phyloP scores from a whole-genome alignment of 2,113 vertebrate species.

The Galemys pyrenaicus region DNA sequence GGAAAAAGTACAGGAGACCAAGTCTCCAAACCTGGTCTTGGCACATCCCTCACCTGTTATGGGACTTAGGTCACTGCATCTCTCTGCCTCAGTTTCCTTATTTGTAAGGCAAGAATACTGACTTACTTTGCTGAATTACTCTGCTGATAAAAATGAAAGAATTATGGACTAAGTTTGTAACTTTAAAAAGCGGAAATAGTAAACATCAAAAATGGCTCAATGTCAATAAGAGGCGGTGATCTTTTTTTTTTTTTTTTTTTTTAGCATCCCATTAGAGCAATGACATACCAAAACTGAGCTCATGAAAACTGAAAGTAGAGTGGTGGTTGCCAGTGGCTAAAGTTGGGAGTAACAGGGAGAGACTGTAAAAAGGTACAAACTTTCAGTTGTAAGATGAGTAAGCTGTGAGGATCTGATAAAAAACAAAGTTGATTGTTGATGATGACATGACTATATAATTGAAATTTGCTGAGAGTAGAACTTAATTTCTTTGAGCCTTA shows the following conservation, averaged over 20 bases:
- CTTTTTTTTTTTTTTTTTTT: background rate
- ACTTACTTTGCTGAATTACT: background rate
- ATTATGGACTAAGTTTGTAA: background rate
- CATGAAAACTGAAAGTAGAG: background rate
- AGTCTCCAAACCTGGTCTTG: background rate
- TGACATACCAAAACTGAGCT: background rate
- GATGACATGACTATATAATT: background rate
- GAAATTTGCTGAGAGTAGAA: background rate
- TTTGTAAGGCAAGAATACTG: background rate
- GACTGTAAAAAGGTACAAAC: background rate
- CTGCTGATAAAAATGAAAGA: background rate
- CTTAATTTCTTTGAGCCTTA: background rate
- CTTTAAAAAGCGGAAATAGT: slow-evolving; percentile 12
- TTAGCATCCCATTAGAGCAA: background rate
- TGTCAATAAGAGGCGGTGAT: background rate
- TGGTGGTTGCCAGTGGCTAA: background rate
- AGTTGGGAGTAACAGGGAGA: background rate
- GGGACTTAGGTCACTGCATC: background rate
- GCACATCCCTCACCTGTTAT: background rate
- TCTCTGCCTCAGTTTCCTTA: background rate
- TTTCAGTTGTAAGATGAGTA: background rate
- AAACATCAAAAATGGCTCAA: background rate
- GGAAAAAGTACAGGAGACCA: background rate
- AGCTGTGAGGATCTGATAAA: background rate
- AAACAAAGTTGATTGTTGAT: background rate